These are phyloP conservation scores for Drosophila arizonae DNA, from an alignment of 1,140 invertebrate species.

Conservation along the genomic window DNA sequence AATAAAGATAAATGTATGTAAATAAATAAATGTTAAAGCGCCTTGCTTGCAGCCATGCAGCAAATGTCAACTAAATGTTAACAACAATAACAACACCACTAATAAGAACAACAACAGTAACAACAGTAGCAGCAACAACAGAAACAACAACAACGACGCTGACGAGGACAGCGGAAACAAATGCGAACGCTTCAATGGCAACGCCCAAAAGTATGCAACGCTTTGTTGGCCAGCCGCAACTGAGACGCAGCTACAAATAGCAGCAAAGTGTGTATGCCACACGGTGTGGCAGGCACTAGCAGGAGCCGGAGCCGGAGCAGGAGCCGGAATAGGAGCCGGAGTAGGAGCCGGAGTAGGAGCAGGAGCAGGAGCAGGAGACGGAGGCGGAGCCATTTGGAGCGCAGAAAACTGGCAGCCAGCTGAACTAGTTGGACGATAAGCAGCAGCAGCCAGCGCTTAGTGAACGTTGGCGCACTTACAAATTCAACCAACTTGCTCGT, in stretches of 20 bases:
- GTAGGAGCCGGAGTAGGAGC: neutral
- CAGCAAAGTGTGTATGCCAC: slow-evolving; percentile 26
- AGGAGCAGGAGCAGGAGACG: neutral
- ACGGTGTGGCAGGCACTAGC: slow-evolving; percentile 7
- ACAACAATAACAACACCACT: slow-evolving; percentile 14
- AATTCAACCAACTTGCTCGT: slow-evolving; percentile 77
- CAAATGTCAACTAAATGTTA: slow-evolving; percentile 35
- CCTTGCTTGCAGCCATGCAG: slow-evolving; percentile 26
- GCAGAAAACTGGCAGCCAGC: slow-evolving; percentile 16
- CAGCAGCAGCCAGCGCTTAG: slow-evolving; percentile 33
- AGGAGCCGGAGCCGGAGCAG: neutral
- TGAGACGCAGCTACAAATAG: slow-evolving; percentile 32
- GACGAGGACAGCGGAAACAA: neutral
- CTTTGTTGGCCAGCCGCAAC: slow-evolving; percentile 38
- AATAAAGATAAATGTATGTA: neutral
- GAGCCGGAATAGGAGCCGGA: neutral
- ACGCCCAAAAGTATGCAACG: slow-evolving; percentile 49
- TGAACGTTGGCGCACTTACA: slow-evolving; percentile 68
- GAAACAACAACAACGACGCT: neutral
- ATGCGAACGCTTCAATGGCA: slow-evolving; percentile 38
- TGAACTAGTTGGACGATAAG: slow-evolving; percentile 1
- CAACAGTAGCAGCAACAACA: slow-evolving; percentile 12
- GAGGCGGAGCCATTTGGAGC: neutral
- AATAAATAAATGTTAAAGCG: slow-evolving; percentile 13
- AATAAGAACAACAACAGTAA: slow-evolving; percentile 4